Percentiles rank a stretch among this genome's conserved stretches.
Evolutionary conservation across 2,888 invertebrate genomes (phyloP).

Genomic region (Meandrusa payeni): DNA sequence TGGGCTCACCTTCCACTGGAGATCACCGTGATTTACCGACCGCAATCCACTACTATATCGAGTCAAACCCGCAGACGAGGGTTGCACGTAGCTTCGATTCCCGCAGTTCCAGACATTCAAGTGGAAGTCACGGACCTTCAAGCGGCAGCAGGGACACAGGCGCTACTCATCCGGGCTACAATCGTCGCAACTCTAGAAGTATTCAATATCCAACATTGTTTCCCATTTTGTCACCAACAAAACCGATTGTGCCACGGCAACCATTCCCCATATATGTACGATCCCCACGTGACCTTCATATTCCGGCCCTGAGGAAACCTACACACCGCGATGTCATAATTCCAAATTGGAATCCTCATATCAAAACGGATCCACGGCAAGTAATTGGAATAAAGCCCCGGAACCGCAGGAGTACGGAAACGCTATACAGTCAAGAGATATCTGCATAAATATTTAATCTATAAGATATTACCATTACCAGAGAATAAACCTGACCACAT

Average conservation of each 20-base stretch:
- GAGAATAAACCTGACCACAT: no score
- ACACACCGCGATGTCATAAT: constrained; percentile 41
- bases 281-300: constrained; percentile 26
- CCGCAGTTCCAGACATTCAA: constrained; percentile 39
- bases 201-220: constrained; percentile 35
- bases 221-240: no score
- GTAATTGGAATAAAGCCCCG: constrained; percentile 33
- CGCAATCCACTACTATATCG: constrained; percentile 40
- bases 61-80: constrained; percentile 36
- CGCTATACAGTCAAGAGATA: no score
- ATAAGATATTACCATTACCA: no score
- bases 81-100: constrained; percentile 41
- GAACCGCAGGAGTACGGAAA: constrained; percentile 27
- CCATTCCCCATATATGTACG: constrained; percentile 32
- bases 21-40: constrained; percentile 37
- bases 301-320: constrained; percentile 36
- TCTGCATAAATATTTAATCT: no score
- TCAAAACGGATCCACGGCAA: constrained; percentile 42
- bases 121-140: constrained; percentile 35
- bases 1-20: constrained; percentile 34
- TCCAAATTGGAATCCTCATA: constrained; percentile 48
- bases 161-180: constrained; percentile 43
- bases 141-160: constrained; percentile 37
- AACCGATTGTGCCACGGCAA: no score
- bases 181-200: constrained; percentile 43